Evolutionary conservation across 2,797 vertebrate species (phyloP).

Genomic region (Graptemys geographica): DNA sequence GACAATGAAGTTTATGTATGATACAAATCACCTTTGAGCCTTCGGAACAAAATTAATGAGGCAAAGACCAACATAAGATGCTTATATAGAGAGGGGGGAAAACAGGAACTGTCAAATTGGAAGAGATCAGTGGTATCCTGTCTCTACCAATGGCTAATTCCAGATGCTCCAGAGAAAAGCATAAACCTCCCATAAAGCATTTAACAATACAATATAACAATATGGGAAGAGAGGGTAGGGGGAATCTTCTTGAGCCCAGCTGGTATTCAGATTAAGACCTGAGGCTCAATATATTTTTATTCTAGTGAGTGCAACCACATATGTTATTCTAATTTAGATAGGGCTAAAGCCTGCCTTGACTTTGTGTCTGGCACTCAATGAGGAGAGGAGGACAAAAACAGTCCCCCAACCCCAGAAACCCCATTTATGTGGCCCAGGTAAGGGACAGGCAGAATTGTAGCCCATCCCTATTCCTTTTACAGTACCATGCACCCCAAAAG

Average conservation of each 20-base stretch:
- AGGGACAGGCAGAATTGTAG: background rate
- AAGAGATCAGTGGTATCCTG: background rate
- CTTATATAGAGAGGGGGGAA: background rate
- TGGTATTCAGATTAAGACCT: background rate
- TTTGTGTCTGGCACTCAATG: background rate
- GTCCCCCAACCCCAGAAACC: background rate
- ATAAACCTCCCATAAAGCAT: background rate
- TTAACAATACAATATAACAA: background rate
- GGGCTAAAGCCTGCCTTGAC: background rate
- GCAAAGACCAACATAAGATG: background rate
- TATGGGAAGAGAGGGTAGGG: background rate
- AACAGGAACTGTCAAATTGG: background rate
- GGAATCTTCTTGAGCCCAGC: background rate
- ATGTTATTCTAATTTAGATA: background rate
- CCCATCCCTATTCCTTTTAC: accelerated
- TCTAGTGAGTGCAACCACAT: background rate
- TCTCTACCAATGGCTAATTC: background rate
- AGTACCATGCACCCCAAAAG: background rate
- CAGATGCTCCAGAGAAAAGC: background rate
- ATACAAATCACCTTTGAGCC: background rate
- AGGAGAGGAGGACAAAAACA: background rate
- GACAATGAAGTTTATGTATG: background rate
- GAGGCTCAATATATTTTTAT: background rate
- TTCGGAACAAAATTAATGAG: background rate
- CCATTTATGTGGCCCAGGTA: background rate